phyloP scores from a whole-genome alignment of 2,888 invertebrate species.

The Parelbella ahira region DNA sequence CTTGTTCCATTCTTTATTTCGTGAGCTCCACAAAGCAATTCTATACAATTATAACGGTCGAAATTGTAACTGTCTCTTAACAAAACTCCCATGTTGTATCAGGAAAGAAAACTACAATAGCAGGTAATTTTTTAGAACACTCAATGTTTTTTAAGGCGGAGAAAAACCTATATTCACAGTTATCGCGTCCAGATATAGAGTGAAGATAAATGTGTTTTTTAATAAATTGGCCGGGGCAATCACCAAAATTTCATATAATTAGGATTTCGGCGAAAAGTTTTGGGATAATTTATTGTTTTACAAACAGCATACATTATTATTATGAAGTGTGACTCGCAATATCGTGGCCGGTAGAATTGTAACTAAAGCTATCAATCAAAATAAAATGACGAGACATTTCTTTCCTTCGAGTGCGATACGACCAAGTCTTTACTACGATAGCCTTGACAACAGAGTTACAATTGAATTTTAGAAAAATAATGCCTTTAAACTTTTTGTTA shows the following conservation, averaged over 20 bases:
- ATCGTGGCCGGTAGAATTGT: constrained; percentile 34
- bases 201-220: constrained; percentile 48
- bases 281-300: constrained; percentile 66
- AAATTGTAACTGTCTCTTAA: constrained; percentile 77
- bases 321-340: constrained; percentile 39
- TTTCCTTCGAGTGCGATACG: no score
- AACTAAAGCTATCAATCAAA: constrained; percentile 7
- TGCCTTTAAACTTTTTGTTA: no score
- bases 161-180: constrained; percentile 56
- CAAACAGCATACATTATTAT: constrained; percentile 52
- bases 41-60: constrained; percentile 80
- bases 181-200: constrained; percentile 59
- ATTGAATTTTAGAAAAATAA: no score
- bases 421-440: no score
- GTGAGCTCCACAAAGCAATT: constrained; percentile 65
- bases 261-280: constrained; percentile 59
- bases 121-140: constrained; percentile 71
- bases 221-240: constrained; percentile 74
- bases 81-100: constrained; percentile 61
- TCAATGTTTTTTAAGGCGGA: constrained; percentile 45
- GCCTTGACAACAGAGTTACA: no score
- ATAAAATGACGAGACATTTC: background rate
- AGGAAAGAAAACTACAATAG: constrained; percentile 63
- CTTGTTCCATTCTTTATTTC: constrained; percentile 45
- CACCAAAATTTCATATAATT: constrained; percentile 57